Conservation (phyloP, 2,888 invertebrate genomes). For the Helobdella robusta region DNA sequence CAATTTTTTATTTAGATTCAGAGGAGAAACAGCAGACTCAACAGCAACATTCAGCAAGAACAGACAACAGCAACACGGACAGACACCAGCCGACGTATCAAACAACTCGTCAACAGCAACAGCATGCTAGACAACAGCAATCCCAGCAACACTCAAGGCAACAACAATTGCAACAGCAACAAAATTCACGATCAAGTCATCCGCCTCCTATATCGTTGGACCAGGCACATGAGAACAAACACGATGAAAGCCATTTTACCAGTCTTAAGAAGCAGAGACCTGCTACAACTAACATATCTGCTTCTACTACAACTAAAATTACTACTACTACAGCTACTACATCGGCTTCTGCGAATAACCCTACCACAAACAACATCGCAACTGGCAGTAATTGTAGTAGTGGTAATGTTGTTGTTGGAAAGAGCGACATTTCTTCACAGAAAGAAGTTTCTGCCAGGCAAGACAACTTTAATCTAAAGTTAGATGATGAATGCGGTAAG, state of each 20-base stretch:
- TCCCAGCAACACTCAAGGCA: not conserved
- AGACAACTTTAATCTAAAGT: no score
- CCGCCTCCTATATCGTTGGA: slow-evolving; percentile 48
- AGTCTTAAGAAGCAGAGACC: slow-evolving; percentile 40
- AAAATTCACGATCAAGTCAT: slow-evolving; percentile 24
- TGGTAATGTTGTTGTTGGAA: no score
- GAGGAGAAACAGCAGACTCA: no score
- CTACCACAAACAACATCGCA: no score
- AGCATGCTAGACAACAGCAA: not conserved
- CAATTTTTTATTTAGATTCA: no score
- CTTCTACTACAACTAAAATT: not conserved
- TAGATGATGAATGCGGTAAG: no score
- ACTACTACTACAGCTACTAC: no score
- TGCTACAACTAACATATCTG: not conserved
- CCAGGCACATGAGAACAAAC: slow-evolving; percentile 46
- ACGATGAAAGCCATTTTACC: slow-evolving; percentile 45
- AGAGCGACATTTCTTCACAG: no score
- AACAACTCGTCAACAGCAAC: not conserved
- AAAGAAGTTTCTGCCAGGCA: no score
- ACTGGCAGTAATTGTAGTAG: no score
- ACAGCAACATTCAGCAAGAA: slow-evolving; percentile 57
- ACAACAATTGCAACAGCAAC: slow-evolving; percentile 14
- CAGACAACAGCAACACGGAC: slow-evolving; percentile 63
- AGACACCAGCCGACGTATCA: not conserved
- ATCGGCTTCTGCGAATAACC: no score